These are phyloP conservation scores for Contarinia nasturtii DNA, from an alignment of 1,140 invertebrate genomes.

Conservation along the genomic window DNA sequence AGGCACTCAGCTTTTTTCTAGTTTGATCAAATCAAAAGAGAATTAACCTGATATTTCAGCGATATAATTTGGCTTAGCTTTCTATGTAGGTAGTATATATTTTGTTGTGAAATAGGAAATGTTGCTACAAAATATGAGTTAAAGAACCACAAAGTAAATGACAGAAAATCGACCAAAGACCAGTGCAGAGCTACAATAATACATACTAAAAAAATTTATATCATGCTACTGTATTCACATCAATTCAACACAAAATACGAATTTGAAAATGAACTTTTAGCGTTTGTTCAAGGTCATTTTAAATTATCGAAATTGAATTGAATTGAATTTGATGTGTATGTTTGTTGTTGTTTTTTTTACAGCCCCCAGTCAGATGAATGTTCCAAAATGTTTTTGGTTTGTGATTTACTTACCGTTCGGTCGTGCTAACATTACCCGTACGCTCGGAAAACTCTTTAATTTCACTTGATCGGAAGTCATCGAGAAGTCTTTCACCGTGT, in stretches of 20 bases:
- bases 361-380: too few relatives aligned
- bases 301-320: slow-evolving; percentile 1
- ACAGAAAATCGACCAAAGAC: neutral
- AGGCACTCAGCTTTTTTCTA: too few relatives aligned
- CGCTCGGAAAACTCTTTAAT: slow-evolving; percentile 33
- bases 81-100: too few relatives aligned
- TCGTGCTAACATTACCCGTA: slow-evolving; percentile 75
- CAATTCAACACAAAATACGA: too few relatives aligned
- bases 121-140: neutral
- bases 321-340: slow-evolving; percentile 1
- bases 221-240: too few relatives aligned
- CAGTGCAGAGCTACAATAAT: slow-evolving; percentile 1
- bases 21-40: too few relatives aligned
- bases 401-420: slow-evolving; percentile 58
- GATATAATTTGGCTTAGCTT: too few relatives aligned
- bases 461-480: slow-evolving; percentile 38
- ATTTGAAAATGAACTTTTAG: too few relatives aligned
- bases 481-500: slow-evolving; percentile 66
- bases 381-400: too few relatives aligned
- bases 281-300: neutral
- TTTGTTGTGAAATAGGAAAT: too few relatives aligned
- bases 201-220: slow-evolving; percentile 1
- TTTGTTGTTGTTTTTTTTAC: too few relatives aligned
- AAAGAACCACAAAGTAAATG: slow-evolving; percentile 3
- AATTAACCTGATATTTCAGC: too few relatives aligned